Percentiles rank a stretch among this genome's conserved stretches.
Conservation (phyloP, 2,888 invertebrate genomes). For the Nezara viridula region DNA sequence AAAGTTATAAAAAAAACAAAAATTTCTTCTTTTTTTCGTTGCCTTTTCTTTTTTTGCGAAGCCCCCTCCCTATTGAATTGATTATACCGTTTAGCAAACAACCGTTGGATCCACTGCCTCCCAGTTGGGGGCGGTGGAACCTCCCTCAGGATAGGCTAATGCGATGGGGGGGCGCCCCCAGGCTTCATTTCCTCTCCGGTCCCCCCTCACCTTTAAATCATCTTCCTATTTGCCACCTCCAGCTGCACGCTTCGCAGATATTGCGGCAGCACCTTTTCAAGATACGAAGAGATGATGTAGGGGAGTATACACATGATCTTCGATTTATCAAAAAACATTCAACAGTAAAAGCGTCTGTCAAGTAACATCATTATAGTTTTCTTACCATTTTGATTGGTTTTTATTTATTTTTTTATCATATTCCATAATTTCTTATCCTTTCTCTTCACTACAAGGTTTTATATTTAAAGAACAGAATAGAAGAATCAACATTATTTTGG, state of each 20-base stretch:
- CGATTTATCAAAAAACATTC: background rate
- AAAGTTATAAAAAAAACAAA: background rate
- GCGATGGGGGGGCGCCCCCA: background rate
- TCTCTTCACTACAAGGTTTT: too few species aligned
- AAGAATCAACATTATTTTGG: too few species aligned
- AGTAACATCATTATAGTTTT: too few species aligned
- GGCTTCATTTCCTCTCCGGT: background rate
- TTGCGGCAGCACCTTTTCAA: background rate
- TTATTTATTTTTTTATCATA: too few species aligned
- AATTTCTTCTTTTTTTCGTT: background rate
- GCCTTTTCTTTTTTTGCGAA: too few species aligned
- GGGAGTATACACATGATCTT: background rate
- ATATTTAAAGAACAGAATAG: too few species aligned
- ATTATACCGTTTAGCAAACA: background rate
- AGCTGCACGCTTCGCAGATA: constrained; percentile 2
- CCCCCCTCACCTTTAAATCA: constrained; percentile 44
- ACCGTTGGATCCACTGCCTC: background rate
- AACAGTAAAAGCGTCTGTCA: too few species aligned
- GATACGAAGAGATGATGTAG: background rate
- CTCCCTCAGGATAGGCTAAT: background rate
- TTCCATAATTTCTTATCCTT: too few species aligned
- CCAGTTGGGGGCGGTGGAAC: background rate
- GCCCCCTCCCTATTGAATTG: background rate
- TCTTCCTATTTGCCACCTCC: constrained; percentile 35
- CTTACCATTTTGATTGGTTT: too few species aligned